Base-by-base conservation (phyloP, 2,888 invertebrate species). In the Brassicogethes aeneus region DNA sequence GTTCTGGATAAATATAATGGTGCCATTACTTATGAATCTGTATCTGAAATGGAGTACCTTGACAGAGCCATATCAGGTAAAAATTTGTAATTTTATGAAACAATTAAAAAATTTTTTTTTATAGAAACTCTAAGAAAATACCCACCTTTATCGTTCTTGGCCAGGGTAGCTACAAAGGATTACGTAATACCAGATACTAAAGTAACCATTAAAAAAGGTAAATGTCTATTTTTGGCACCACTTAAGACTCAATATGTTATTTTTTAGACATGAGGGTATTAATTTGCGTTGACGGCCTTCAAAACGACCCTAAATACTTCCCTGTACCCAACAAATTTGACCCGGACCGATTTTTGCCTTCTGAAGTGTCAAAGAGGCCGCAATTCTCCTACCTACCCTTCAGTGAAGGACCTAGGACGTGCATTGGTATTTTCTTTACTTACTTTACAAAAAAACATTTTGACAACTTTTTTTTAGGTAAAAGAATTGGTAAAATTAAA, bases 21-120 rank as follows among this genome's bases (percentile, higher is more conserved):
- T 14, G 55, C 59, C 49, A 50, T 67, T 16, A 61, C 58, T 14
- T 67, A 65, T 45, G 63, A 68, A 3, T 57, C 61, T 13, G 47
- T 67, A 2, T 57, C 59, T 37, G 59, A 65, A 34, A 66, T 68
- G 66, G 62, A 61, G 32, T 66, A 65, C 43, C 55, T 68, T 5
- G 61, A 67, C 29, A 57, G 56, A 54, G 56, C 65, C 34, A 52
- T 66, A 39, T 48, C 55, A 46, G 66, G 66, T 66, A 37, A 2
- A 36, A n/a, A n/a, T n/a, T n/a, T n/a, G n/a, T n/a, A n/a, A n/a
- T n/a, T n/a, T n/a, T n/a, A n/a, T n/a, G n/a, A n/a, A n/a, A n/a
- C n/a, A n/a, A n/a, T n/a, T n/a, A n/a, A n/a, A n/a, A n/a, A n/a
- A n/a, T 32, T 32, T 13, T 13, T 7, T 17, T 12, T 36, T 35